Percentiles rank a stretch among this genome's conserved stretches.
phyloP scores from a whole-genome alignment of 1,140 invertebrate species.

The Anthonomus grandis region DNA sequence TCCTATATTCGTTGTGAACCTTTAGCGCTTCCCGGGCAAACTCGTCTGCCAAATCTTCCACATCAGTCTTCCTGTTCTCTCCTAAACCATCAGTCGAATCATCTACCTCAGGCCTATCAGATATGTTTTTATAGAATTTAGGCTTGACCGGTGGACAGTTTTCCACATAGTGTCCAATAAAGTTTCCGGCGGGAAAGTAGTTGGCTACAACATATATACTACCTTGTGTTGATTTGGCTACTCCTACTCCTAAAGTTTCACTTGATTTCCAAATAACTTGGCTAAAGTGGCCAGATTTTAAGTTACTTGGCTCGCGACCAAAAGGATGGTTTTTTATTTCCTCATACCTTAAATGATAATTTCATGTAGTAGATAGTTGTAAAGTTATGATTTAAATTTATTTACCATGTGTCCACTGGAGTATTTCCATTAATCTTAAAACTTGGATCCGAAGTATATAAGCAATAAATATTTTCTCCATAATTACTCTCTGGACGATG shows the following conservation, averaged over 20 bases:
- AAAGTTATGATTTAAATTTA: no score
- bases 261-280: slow-evolving; percentile 79
- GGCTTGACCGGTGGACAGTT: slow-evolving; percentile 63
- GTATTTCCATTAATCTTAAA: slow-evolving; percentile 63
- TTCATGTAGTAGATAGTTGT: no score
- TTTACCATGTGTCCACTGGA: slow-evolving; percentile 70
- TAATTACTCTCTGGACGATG: slow-evolving; percentile 74
- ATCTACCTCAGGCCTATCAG: neutral
- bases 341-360: slow-evolving; percentile 47
- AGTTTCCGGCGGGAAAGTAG: slow-evolving; percentile 84
- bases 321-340: slow-evolving; percentile 61
- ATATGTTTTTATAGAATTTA: slow-evolving; percentile 10
- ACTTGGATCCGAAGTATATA: slow-evolving; percentile 70
- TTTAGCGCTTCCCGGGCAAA: slow-evolving; percentile 64
- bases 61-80: slow-evolving; percentile 4
- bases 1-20: slow-evolving; percentile 75
- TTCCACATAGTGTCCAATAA: slow-evolving; percentile 69
- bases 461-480: slow-evolving; percentile 78
- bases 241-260: slow-evolving; percentile 73
- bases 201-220: slow-evolving; percentile 80
- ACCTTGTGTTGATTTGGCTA: slow-evolving; percentile 65
- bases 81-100: neutral
- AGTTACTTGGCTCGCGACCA: slow-evolving; percentile 62
- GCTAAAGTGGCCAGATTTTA: slow-evolving; percentile 69
- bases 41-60: slow-evolving; percentile 27